These are phyloP conservation scores for Saccopteryx bilineata DNA, from an alignment of 2,113 vertebrate genomes.

Conservation along the genomic window DNA sequence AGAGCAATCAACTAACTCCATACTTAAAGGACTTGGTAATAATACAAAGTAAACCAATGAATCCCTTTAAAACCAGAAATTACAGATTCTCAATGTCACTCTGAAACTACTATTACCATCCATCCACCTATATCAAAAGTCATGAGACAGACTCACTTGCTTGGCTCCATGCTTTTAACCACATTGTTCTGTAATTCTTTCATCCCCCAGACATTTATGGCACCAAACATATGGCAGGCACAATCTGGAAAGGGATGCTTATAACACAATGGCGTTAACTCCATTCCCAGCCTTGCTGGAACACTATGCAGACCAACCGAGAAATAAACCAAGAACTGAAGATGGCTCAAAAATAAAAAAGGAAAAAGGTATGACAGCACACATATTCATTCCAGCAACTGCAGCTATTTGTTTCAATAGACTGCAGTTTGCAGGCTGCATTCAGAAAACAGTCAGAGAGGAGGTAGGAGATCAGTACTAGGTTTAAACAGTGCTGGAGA, in stretches of 20 bases:
- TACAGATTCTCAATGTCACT: neutral
- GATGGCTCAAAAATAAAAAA: neutral
- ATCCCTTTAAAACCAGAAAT: constrained; percentile 11
- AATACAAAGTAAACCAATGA: constrained; percentile 52
- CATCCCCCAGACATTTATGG: constrained; percentile 18
- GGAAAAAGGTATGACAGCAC: neutral
- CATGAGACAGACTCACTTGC: neutral
- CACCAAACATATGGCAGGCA: constrained; percentile 7
- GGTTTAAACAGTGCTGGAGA: constrained; percentile 53
- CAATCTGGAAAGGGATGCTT: constrained; percentile 34
- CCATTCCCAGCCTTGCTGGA: neutral
- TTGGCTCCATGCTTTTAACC: neutral
- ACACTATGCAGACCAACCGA: neutral
- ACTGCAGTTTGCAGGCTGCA: constrained; percentile 13
- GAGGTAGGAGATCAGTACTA: constrained; percentile 41
- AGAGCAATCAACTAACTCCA: constrained; percentile 35
- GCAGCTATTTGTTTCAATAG: constrained; percentile 32
- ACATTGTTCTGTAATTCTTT: constrained; percentile 3
- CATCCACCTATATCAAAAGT: neutral
- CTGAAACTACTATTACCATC: constrained; percentile 13
- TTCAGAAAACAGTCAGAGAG: neutral
- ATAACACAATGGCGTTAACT: neutral
- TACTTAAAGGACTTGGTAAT: constrained; percentile 41
- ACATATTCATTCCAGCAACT: constrained; percentile 59
- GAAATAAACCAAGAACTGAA: constrained; percentile 13